Evolutionary conservation across 2,113 vertebrate species (phyloP).

Genomic region (Syrmaticus mikado): DNA sequence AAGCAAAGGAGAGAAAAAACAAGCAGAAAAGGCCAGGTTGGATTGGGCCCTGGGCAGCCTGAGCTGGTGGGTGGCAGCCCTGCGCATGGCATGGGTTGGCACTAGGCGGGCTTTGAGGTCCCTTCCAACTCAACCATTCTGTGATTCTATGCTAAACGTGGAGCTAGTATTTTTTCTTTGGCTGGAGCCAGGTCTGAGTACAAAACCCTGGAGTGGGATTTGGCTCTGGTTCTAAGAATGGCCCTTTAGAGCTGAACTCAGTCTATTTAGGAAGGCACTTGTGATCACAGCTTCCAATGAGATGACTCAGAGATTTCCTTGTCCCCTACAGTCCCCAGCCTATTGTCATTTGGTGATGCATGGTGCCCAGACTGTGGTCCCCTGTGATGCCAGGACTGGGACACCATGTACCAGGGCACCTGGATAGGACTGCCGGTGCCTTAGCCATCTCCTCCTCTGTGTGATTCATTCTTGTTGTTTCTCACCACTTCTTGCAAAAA

Average conservation of each 20-base stretch:
- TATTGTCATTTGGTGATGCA: background rate
- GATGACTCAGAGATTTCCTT: background rate
- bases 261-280: background rate
- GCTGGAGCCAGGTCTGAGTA: background rate
- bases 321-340: background rate
- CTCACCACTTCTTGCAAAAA: slow-evolving; percentile 23
- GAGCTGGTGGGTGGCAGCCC: too few relatives aligned
- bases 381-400: background rate
- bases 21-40: background rate
- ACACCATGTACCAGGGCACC: background rate
- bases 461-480: slow-evolving; percentile 53
- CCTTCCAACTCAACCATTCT: too few relatives aligned
- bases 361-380: background rate
- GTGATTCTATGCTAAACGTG: too few relatives aligned
- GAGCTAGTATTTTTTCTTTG: background rate
- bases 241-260: background rate
- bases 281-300: background rate
- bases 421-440: background rate
- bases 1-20: background rate
- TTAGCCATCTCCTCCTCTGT: background rate
- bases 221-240: background rate
- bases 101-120: too few relatives aligned
- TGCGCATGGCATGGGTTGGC: too few relatives aligned
- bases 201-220: background rate
- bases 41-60: too few relatives aligned